Conservation (phyloP, 2,113 vertebrate species). For the Eretmochelys imbricata region DNA sequence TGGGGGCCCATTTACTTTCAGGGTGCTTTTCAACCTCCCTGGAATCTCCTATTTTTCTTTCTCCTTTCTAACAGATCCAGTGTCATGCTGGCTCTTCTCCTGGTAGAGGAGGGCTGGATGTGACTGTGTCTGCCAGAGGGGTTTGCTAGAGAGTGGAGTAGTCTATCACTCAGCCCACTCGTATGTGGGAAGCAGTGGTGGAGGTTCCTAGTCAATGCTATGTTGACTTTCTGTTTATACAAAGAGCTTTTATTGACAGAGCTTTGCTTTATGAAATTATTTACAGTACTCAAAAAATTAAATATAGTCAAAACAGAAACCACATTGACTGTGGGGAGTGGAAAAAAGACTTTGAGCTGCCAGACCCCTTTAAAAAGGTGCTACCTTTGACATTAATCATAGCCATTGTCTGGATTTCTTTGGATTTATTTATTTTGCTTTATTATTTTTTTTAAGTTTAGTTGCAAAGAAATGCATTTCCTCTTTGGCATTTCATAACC, state of each 20-base stretch:
- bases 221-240: slow-evolving; percentile 36
- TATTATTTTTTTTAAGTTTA: slow-evolving; percentile 9
- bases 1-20: background rate
- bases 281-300: slow-evolving; percentile 31
- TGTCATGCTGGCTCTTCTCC: background rate
- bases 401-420: background rate
- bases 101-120: background rate
- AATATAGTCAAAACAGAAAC: slow-evolving; percentile 30
- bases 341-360: background rate
- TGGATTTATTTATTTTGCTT: slow-evolving; percentile 16
- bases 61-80: background rate
- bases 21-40: background rate
- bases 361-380: slow-evolving; percentile 13
- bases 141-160: background rate
- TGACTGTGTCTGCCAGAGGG: background rate
- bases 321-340: background rate
- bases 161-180: background rate
- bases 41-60: rapidly evolving
- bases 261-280: slow-evolving; percentile 50
- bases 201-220: slow-evolving; percentile 15
- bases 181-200: background rate
- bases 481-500: background rate
- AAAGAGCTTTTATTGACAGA: slow-evolving; percentile 27
- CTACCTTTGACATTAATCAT: slow-evolving; percentile 21
- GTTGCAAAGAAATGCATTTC: background rate